Conservation (phyloP, 2,888 invertebrate genomes). For the Hymenopus coronatus region DNA sequence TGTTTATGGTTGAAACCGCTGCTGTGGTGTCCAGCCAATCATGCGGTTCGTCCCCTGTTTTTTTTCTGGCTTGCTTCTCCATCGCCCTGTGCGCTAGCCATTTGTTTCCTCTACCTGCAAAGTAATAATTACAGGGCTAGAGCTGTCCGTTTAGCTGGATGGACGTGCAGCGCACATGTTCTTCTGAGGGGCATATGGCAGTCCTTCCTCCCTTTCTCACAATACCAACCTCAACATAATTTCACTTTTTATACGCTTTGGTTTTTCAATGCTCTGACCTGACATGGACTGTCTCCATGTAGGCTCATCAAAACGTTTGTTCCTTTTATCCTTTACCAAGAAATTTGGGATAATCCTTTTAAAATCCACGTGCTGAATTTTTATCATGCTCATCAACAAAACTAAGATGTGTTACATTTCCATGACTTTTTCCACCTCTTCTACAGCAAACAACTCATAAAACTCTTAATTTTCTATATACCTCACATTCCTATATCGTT, state of each 20-base stretch:
- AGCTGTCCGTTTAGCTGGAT: background rate
- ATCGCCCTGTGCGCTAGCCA: background rate
- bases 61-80: background rate
- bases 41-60: background rate
- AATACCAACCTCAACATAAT: background rate
- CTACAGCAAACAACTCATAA: too few relatives aligned
- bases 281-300: background rate
- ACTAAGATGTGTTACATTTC: too few relatives aligned
- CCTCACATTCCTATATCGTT: too few relatives aligned
- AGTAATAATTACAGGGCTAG: constrained; percentile 11
- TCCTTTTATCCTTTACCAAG: too few relatives aligned
- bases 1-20: constrained; percentile 6
- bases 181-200: background rate
- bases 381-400: too few relatives aligned
- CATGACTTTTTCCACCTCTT: too few relatives aligned
- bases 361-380: too few relatives aligned
- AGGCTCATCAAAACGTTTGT: too few relatives aligned
- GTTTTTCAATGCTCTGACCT: background rate
- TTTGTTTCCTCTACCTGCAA: constrained; percentile 4
- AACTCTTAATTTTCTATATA: too few relatives aligned
- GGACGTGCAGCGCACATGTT: background rate
- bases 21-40: constrained; percentile 1
- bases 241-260: background rate
- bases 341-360: too few relatives aligned
- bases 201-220: background rate